phyloP scores from a whole-genome alignment of 2,113 vertebrate species.

The Gasterosteus nipponicus region DNA sequence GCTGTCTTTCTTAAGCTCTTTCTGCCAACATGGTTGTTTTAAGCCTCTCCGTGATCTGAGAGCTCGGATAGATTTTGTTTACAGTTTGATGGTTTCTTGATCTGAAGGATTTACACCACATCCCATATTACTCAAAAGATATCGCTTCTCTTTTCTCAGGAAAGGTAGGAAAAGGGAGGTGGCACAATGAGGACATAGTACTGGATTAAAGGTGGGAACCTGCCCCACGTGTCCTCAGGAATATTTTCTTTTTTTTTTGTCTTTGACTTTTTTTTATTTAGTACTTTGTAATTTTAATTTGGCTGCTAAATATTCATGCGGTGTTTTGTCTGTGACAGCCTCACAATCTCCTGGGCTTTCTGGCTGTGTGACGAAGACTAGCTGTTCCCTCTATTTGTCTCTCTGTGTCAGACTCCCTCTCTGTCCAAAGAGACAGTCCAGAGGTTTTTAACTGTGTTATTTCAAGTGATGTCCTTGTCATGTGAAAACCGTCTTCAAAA shows the following conservation, averaged over 20 bases:
- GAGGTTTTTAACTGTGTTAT: slow-evolving; percentile 37
- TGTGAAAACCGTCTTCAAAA: slow-evolving; percentile 36
- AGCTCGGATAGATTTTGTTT: slow-evolving; percentile 32
- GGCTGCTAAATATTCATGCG: slow-evolving; percentile 82
- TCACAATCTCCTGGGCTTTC: slow-evolving; percentile 76
- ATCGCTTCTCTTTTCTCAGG: slow-evolving; percentile 52
- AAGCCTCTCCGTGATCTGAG: slow-evolving; percentile 53
- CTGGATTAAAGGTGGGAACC: slow-evolving; percentile 66
- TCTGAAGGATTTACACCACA: slow-evolving; percentile 53
- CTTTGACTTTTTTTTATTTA: slow-evolving; percentile 69
- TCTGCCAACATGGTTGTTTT: slow-evolving; percentile 31
- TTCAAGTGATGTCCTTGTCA: slow-evolving; percentile 66
- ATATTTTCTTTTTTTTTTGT: slow-evolving; percentile 69
- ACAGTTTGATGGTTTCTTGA: slow-evolving; percentile 54
- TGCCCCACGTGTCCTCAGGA: slow-evolving; percentile 73
- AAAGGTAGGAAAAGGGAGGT: slow-evolving; percentile 14
- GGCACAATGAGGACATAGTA: slow-evolving; percentile 39
- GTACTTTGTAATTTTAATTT: slow-evolving; percentile 82
- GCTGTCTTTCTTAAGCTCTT: slow-evolving; percentile 5
- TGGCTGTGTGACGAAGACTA: slow-evolving; percentile 65
- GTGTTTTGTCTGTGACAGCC: slow-evolving; percentile 80
- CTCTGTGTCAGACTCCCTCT: slow-evolving; percentile 43
- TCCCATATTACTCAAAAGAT: slow-evolving; percentile 62
- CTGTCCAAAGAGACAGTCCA: slow-evolving; percentile 6
- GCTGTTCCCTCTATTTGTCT: slow-evolving; percentile 67